phyloP scores from a whole-genome alignment of 2,888 invertebrate genomes.

The Epinotia demarniana region DNA sequence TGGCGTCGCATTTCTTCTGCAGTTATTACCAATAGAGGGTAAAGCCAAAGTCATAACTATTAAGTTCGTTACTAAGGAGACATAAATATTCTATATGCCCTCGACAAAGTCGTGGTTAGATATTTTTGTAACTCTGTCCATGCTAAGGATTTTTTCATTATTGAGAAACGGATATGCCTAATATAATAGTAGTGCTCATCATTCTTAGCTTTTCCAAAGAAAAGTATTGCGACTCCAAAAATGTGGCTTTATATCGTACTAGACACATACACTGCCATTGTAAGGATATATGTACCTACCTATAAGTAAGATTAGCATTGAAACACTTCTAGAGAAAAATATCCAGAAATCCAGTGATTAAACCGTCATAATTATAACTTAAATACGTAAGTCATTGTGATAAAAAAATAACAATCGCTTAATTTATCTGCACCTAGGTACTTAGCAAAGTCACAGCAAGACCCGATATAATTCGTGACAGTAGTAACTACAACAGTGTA shows the following conservation, averaged over 20 bases:
- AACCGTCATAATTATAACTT: background rate
- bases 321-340: background rate
- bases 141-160: no score
- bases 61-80: background rate
- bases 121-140: background rate
- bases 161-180: no score
- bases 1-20: conserved; percentile 14
- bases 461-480: background rate
- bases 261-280: background rate
- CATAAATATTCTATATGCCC: background rate
- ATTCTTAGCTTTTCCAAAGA: background rate
- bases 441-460: background rate
- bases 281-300: background rate
- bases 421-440: background rate
- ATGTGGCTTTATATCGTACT: no score
- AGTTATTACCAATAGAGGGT: conserved; percentile 5
- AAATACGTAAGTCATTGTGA: background rate
- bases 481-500: background rate
- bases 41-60: background rate
- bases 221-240: background rate
- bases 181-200: no score
- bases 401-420: background rate
- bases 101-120: background rate
- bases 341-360: background rate
- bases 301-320: background rate